Evolutionary conservation across 2,888 invertebrate species (phyloP), one percentile per base, ranked within the genome.

Genomic region (Gastrophysa polygoni): DNA sequence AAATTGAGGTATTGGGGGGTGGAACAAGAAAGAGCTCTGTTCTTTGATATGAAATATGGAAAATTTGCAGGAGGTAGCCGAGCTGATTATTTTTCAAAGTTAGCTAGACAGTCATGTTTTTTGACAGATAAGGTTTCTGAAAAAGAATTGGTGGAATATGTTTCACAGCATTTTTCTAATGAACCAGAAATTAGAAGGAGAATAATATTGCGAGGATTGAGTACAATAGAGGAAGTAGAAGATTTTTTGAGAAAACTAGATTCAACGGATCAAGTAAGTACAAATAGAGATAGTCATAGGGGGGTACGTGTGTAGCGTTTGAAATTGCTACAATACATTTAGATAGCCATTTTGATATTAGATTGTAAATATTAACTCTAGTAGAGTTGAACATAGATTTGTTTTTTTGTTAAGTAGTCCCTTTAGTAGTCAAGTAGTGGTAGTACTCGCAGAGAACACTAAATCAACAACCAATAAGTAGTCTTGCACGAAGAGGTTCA

Each of bases 31-130:
- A 48, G 57, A 10, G 29, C 29, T 18, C 18, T 57, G 11, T 57
- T 49, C 32, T 29, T 48, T 18, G 48, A 57, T 10, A 57, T 57
- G 16, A 14, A 21, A 34, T 57, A 57, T 17, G 49, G 49, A 4
- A 18, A 49, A 1, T 57, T 48, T 57, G 20, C 47, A 14, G 14
- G 17, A 6, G 34, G 38, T 47, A 49, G 57, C 32, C 8, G 47
- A n/a, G 47, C 47, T 16, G 56, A 56, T 16, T 56, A 56, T 47
- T 44, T 56, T 56, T 46, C 46, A 21, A 56, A 28, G 29, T 24
- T 56, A 10, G 47, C 28, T 6, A 43, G 46, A 28, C 24, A 28
- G 14, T 21, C 34, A 3, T 14, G 29, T 46, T 56, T 24, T 32
- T 28, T 56, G 43, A 21, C 44, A 8, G 16, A 56, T 0, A n/a